These are phyloP conservation scores for Spisula subtruncata DNA, from an alignment of 2,888 invertebrate species.

Conservation along the genomic window DNA sequence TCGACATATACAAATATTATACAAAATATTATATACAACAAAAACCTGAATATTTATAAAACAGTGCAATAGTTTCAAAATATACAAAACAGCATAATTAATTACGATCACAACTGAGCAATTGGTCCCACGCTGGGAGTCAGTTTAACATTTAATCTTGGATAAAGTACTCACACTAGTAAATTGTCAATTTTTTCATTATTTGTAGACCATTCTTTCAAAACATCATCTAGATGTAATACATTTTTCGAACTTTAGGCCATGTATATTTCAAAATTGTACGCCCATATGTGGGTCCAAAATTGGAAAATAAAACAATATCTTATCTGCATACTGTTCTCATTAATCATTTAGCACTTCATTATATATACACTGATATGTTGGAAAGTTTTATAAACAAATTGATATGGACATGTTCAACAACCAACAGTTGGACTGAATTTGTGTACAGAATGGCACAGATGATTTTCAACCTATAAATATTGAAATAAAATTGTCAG, in stretches of 20 bases:
- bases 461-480: background rate
- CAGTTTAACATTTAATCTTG: too few species aligned
- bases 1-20: background rate
- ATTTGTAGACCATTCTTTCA: too few species aligned
- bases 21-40: background rate
- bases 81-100: background rate
- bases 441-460: background rate
- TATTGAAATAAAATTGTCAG: conserved; percentile 29
- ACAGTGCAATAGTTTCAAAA: background rate
- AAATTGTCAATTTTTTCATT: too few species aligned
- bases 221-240: too few species aligned
- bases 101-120: conserved; percentile 14
- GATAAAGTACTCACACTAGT: too few species aligned
- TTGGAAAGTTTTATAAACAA: background rate
- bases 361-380: background rate
- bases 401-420: too few species aligned
- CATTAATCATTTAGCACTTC: background rate
- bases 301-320: too few species aligned
- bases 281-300: too few species aligned
- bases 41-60: background rate
- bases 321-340: too few species aligned
- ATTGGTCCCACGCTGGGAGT: too few species aligned
- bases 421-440: background rate
- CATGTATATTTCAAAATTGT: too few species aligned
- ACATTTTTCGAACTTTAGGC: too few species aligned